Evolutionary conservation across 2,888 invertebrate genomes (phyloP).

Genomic region (Andrena bucephala): DNA sequence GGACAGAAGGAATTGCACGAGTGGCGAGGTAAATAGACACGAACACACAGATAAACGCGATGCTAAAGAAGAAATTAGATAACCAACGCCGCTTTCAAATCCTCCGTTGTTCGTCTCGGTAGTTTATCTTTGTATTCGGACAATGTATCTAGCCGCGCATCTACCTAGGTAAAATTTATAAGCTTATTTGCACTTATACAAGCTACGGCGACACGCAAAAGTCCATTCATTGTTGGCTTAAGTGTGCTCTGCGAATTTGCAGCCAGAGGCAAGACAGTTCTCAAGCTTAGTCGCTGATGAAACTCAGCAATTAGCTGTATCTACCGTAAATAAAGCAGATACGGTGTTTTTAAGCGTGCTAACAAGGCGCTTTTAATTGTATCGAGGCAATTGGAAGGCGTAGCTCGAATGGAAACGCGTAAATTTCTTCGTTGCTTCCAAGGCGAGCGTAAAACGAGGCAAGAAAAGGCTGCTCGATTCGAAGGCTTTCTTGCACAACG

Average conservation of each 20-base stretch:
- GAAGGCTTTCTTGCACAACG: not conserved
- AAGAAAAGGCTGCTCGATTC: constrained; percentile 12
- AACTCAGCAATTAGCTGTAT: constrained; percentile 27
- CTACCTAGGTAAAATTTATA: constrained; percentile 6
- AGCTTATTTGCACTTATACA: constrained; percentile 21
- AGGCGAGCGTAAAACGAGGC: not conserved
- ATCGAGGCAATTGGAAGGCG: not conserved
- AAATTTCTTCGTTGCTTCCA: constrained; percentile 31
- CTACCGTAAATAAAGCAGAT: not conserved
- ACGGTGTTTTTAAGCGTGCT: not conserved
- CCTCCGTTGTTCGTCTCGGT: not conserved
- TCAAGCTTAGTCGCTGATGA: constrained; percentile 12
- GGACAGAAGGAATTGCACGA: constrained; percentile 2
- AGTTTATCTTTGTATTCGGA: constrained; percentile 11
- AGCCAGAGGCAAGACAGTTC: not conserved
- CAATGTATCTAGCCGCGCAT: not conserved
- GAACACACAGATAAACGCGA: not conserved
- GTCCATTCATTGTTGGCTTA: constrained; percentile 25
- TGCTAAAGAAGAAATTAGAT: not conserved
- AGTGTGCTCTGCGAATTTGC: constrained; percentile 1
- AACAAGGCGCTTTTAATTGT: constrained; percentile 13
- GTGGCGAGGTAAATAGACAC: not conserved
- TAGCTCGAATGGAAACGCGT: constrained; percentile 4
- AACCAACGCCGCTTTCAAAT: constrained; percentile 17
- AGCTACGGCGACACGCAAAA: not conserved